Conservation (phyloP, 2,888 invertebrate species). For the Tachina fera region DNA sequence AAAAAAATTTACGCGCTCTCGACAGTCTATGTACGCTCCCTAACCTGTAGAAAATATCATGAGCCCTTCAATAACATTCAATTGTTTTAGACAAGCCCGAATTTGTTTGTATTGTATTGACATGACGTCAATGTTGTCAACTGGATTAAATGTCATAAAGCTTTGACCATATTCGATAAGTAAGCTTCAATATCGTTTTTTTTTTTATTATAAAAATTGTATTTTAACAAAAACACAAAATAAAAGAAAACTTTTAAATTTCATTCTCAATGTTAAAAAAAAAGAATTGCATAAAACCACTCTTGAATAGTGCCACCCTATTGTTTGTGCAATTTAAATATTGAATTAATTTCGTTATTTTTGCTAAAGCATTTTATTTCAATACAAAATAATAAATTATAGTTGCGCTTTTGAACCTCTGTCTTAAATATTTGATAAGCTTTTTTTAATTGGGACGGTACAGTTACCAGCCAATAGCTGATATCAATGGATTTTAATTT, state of each 20-base stretch:
- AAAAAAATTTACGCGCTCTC: too few species aligned
- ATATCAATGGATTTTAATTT: conserved; percentile 42
- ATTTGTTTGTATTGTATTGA: too few species aligned
- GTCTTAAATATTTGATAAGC: conserved; percentile 58
- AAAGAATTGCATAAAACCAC: background rate
- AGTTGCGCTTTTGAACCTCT: conserved; percentile 58
- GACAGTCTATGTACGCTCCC: too few species aligned
- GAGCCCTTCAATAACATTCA: too few species aligned
- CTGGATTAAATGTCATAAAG: too few species aligned
- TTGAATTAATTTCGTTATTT: conserved; percentile 1
- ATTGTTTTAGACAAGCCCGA: too few species aligned
- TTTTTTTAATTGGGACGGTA: conserved; percentile 22
- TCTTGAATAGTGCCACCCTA: background rate
- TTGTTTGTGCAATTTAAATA: conserved; percentile 30
- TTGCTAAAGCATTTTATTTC: conserved; percentile 17
- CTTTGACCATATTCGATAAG: too few species aligned
- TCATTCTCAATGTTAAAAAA: background rate
- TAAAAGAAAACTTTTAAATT: background rate
- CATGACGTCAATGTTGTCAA: too few species aligned
- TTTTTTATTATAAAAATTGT: background rate
- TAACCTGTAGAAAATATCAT: too few species aligned
- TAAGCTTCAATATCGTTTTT: too few species aligned
- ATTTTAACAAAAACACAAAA: background rate
- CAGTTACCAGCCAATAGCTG: conserved; percentile 50
- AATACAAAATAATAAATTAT: conserved; percentile 35